These are phyloP conservation scores for Ursus arctos DNA, from an alignment of 2,113 vertebrate species.

Conservation along the genomic window DNA sequence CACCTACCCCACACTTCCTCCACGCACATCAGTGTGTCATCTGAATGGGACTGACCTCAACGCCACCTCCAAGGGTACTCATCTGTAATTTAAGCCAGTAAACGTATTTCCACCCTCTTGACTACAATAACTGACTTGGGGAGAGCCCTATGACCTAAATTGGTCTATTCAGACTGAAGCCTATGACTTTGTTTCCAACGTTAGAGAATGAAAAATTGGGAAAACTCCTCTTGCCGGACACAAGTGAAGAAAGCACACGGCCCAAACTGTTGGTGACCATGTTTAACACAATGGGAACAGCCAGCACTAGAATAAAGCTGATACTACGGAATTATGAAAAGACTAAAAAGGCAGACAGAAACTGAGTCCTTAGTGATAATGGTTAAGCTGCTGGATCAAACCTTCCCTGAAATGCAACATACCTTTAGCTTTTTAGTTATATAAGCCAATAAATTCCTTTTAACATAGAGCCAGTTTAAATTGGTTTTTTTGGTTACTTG, in stretches of 20 bases:
- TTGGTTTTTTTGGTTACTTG: background rate
- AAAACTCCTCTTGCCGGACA: constrained; percentile 47
- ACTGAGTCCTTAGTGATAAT: background rate
- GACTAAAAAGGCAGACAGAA: background rate
- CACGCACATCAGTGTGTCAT: background rate
- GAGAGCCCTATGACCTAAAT: background rate
- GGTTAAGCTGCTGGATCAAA: background rate
- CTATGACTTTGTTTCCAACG: background rate
- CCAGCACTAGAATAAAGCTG: background rate
- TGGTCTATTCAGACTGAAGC: background rate
- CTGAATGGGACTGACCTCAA: background rate
- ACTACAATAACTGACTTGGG: background rate
- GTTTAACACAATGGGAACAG: background rate
- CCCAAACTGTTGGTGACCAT: background rate
- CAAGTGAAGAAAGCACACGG: background rate
- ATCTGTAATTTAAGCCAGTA: background rate
- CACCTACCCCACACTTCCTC: background rate
- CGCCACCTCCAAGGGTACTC: background rate
- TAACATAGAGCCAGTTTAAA: constrained; percentile 5
- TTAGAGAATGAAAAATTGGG: background rate
- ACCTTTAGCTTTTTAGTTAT: background rate
- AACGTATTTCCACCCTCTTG: background rate
- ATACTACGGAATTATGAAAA: background rate
- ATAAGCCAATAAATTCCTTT: background rate
- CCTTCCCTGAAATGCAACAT: background rate